Base-by-base conservation (phyloP, 2,888 invertebrate genomes). In the Atethmia centrago region DNA sequence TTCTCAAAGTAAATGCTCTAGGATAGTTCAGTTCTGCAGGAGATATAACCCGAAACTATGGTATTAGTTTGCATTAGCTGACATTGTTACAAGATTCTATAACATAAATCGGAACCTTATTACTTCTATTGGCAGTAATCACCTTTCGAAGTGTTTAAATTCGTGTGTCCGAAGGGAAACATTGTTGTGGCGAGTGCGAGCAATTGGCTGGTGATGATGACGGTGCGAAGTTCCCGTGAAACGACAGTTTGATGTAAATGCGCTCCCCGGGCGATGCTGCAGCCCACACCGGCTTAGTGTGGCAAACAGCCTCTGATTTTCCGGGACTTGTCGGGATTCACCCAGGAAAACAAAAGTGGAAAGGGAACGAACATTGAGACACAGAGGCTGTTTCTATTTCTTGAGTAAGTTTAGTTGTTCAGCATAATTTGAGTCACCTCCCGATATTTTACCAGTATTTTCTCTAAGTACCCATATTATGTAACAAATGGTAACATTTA, bases 171-270 rank as follows among this genome's bases (percentile, higher is more conserved):
- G 87, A 75, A 74, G 90, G 88, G 91, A 83, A 81, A 79, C 85
- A 88, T 90, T 83, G 74, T 65, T 68, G 82, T 80, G 75, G 85
- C 65, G 69, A 78, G 74, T 76, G 70, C 76, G 73, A 75, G 71
- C 82, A 65, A 80, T 80, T 81, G 85, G 84, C 87, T 80, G 89
- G 86, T 83, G 90, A 88, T 88, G 92, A 90, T 88, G 88, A 80
- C 82, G 79, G 76, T 74, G 82, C 88, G 82, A 86, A 89, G 87
- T 88, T 88, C 81, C 72, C 82, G 90, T 93, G 70, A 77, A 95
- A 95, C 93, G 95, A 94, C 91, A 85, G 88, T 94, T 93, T 93
- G 90, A 95, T 95, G 95, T 95, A 93, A 95, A 95, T 95, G 90
- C 82, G 90, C 79, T 90, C 89, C 88, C 88, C 82, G 84, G 87